phyloP scores from a whole-genome alignment of 2,888 invertebrate genomes.

The Melanostoma scalare region DNA sequence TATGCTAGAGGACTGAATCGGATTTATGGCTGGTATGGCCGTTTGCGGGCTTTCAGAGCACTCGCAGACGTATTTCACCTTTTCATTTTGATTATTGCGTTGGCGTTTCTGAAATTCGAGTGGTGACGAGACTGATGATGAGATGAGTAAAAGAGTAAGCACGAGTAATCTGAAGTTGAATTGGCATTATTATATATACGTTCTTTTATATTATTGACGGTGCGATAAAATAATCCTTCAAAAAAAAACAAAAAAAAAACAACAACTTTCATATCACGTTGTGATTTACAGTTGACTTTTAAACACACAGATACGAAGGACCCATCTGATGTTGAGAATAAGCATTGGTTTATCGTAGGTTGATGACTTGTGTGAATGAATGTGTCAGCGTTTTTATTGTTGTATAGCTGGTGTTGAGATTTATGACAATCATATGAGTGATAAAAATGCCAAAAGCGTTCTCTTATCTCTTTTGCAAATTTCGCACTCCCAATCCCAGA shows the following conservation, averaged over 20 bases:
- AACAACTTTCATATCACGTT: neutral
- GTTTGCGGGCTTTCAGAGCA: slow-evolving; percentile 31
- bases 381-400: too few relatives aligned
- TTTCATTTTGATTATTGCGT: slow-evolving; percentile 6
- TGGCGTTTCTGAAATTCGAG: slow-evolving; percentile 24
- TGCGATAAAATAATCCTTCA: slow-evolving; percentile 51
- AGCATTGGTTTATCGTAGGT: too few relatives aligned
- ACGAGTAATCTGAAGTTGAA: slow-evolving; percentile 25
- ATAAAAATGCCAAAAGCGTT: too few relatives aligned
- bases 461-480: too few relatives aligned
- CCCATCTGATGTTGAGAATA: too few relatives aligned
- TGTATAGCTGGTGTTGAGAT: too few relatives aligned
- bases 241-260: too few relatives aligned
- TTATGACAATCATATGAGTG: too few relatives aligned
- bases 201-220: slow-evolving; percentile 19
- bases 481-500: too few relatives aligned
- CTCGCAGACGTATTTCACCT: neutral
- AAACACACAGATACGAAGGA: too few relatives aligned
- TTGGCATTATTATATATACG: slow-evolving; percentile 53
- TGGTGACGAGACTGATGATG: slow-evolving; percentile 13
- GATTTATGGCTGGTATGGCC: slow-evolving; percentile 25
- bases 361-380: too few relatives aligned
- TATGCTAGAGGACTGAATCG: slow-evolving; percentile 22
- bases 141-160: neutral
- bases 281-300: neutral